These are phyloP conservation scores for Myotis davidii DNA, from an alignment of 2,113 vertebrate species.

Conservation along the genomic window DNA sequence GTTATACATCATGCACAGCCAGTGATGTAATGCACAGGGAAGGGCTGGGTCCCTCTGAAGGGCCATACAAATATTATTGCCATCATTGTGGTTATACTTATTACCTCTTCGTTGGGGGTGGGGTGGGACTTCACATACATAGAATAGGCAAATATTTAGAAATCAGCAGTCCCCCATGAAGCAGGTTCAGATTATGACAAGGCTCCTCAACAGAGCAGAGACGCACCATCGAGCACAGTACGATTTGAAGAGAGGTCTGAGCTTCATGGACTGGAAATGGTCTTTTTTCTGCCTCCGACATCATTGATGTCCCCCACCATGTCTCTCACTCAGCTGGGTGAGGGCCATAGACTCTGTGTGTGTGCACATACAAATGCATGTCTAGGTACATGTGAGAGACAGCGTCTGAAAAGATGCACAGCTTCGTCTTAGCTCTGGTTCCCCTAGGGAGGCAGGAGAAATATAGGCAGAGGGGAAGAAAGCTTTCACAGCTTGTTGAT, in stretches of 20 bases:
- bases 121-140: background rate
- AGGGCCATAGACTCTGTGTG: background rate
- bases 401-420: background rate
- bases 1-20: background rate
- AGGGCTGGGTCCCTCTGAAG: background rate
- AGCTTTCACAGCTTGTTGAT: background rate
- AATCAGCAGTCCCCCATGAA: background rate
- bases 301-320: background rate
- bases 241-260: background rate
- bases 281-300: background rate
- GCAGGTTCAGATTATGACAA: background rate
- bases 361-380: background rate
- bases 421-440: background rate
- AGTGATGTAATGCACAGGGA: background rate
- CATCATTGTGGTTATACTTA: background rate
- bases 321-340: background rate
- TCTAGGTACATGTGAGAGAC: background rate
- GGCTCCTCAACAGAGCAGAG: background rate
- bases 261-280: background rate
- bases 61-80: background rate
- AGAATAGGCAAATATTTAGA: background rate
- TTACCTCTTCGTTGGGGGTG: background rate
- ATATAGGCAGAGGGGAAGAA: background rate
- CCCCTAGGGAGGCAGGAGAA: background rate
- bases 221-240: background rate